Conservation (phyloP, 2,888 invertebrate genomes). For the Peribatodes rhomboidaria region DNA sequence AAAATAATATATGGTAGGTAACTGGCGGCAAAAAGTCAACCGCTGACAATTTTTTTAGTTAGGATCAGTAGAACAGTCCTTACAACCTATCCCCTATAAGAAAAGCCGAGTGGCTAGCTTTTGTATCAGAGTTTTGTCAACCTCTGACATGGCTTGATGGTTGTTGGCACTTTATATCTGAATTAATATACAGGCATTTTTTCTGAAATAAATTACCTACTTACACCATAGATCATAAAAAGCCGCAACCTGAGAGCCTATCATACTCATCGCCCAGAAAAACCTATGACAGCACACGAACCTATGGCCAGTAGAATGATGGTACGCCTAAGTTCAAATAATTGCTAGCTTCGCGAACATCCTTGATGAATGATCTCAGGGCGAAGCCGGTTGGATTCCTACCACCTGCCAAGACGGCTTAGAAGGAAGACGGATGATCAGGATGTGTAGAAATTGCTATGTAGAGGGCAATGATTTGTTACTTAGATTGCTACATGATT, state of each 20-base stretch:
- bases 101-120: too few species aligned
- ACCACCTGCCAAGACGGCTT: slow-evolving; percentile 39
- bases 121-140: too few species aligned
- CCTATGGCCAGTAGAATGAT: neutral
- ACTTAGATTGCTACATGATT: slow-evolving; percentile 5
- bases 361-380: slow-evolving; percentile 35
- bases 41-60: too few species aligned
- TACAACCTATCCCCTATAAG: too few species aligned
- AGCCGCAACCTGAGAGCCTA: neutral
- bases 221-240: too few species aligned
- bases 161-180: too few species aligned
- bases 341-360: slow-evolving; percentile 34
- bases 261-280: neutral
- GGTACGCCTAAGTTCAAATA: slow-evolving; percentile 28
- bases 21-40: too few species aligned
- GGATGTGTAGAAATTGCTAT: slow-evolving; percentile 27
- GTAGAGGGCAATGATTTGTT: slow-evolving; percentile 21
- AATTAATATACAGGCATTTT: too few species aligned
- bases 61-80: too few species aligned
- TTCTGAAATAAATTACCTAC: too few species aligned
- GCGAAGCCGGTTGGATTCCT: slow-evolving; percentile 33
- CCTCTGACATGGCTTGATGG: too few species aligned
- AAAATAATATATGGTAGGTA: too few species aligned
- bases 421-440: slow-evolving; percentile 38
- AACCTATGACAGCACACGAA: neutral